These are phyloP conservation scores for Calliphora vicina DNA, from an alignment of 1,140 invertebrate genomes.

Conservation along the genomic window DNA sequence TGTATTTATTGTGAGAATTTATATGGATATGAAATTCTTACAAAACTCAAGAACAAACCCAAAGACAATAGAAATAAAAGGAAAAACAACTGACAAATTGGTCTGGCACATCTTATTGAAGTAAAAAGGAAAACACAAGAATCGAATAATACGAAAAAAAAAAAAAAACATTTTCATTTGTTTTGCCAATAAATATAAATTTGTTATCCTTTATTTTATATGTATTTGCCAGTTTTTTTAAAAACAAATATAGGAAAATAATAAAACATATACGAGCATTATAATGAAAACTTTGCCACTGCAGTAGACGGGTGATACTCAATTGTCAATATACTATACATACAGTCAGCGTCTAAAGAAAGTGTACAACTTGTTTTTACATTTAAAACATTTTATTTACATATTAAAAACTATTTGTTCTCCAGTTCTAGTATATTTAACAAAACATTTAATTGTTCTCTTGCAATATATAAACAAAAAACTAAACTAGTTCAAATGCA, in stretches of 20 bases:
- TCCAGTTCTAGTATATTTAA: no score
- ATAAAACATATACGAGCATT: neutral
- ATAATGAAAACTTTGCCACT: neutral
- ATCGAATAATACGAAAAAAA: neutral
- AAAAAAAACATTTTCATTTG: no score
- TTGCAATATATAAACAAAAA: no score
- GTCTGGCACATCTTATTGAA: conserved; percentile 1
- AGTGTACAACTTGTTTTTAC: no score
- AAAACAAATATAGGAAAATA: neutral
- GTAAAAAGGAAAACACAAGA: no score
- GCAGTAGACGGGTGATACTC: neutral
- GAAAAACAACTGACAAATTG: neutral
- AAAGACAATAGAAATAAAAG: neutral
- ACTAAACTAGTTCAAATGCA: no score
- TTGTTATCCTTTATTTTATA: neutral
- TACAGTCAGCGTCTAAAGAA: no score
- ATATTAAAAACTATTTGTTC: no score
- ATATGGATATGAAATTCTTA: neutral
- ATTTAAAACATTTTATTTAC: no score
- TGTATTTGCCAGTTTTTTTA: neutral
- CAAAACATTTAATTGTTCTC: no score
- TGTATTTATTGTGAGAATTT: neutral
- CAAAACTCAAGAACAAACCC: neutral
- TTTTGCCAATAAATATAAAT: neutral
- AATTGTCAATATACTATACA: neutral